These are phyloP conservation scores for Eristalinus aeneus DNA, from an alignment of 2,888 invertebrate genomes.

Conservation along the genomic window DNA sequence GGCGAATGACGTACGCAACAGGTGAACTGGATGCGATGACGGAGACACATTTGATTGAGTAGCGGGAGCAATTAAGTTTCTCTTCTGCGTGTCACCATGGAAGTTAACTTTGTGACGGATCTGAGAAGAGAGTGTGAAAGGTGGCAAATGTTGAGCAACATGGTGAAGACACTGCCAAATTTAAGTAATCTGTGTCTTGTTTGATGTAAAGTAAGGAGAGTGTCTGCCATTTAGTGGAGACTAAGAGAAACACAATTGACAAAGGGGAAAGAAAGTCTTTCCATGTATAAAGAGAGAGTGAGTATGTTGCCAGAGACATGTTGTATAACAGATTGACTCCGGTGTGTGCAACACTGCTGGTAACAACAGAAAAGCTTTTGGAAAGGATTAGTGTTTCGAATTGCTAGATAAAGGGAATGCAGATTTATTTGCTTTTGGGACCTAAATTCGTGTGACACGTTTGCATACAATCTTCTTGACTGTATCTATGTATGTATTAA, in stretches of 20 bases:
- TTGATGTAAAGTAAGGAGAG: background rate
- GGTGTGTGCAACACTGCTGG: background rate
- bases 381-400: too few relatives aligned
- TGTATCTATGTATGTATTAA: too few relatives aligned
- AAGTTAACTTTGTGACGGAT: background rate
- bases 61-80: constrained; percentile 17
- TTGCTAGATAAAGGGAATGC: too few relatives aligned
- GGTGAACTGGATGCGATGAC: constrained; percentile 29
- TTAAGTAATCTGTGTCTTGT: background rate
- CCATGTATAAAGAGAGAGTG: background rate
- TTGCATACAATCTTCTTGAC: too few relatives aligned
- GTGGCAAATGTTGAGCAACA: background rate
- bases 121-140: constrained; percentile 6
- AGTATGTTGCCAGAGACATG: constrained; percentile 11
- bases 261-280: background rate
- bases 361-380: background rate
- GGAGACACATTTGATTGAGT: constrained; percentile 1
- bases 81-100: background rate
- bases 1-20: constrained; percentile 40
- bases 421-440: too few relatives aligned
- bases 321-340: constrained; percentile 36
- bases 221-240: background rate
- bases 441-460: too few relatives aligned
- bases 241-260: background rate
- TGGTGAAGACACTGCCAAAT: background rate